A percentile compares a stretch with the other conserved stretches of the same genome.
These are phyloP conservation scores for Tinea semifulvella DNA, from an alignment of 2,888 invertebrate species.

Conservation along the genomic window DNA sequence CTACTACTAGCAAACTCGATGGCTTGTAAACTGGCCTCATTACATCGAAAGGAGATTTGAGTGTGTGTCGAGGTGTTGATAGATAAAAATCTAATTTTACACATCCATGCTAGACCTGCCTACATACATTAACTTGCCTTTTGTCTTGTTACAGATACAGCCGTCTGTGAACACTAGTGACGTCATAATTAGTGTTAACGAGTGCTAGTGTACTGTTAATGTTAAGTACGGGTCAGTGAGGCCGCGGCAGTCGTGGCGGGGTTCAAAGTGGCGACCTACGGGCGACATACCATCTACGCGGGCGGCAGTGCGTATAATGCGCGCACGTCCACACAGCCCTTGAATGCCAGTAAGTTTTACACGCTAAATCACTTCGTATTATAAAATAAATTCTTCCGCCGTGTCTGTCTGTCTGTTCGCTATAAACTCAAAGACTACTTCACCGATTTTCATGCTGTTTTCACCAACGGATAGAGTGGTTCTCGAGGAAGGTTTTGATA, in stretches of 20 bases:
- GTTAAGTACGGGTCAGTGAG: slow-evolving; percentile 18
- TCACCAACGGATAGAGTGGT: too few species aligned
- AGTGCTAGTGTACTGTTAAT: neutral
- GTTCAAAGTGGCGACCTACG: slow-evolving; percentile 54
- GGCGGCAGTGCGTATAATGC: slow-evolving; percentile 53
- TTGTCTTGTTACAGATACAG: slow-evolving; percentile 10
- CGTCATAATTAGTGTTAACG: slow-evolving; percentile 1
- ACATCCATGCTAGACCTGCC: neutral
- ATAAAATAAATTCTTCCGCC: too few species aligned
- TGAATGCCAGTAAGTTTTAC: slow-evolving; percentile 56
- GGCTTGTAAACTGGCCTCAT: too few species aligned
- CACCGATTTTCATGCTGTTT: too few species aligned
- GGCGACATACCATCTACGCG: slow-evolving; percentile 50
- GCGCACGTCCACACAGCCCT: slow-evolving; percentile 54
- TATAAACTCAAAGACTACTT: too few species aligned
- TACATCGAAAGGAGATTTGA: too few species aligned
- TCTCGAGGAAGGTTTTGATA: too few species aligned
- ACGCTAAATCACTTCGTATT: too few species aligned
- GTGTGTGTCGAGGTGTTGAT: too few species aligned
- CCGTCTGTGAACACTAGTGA: slow-evolving; percentile 13
- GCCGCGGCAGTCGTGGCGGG: slow-evolving; percentile 14
- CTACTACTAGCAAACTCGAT: too few species aligned
- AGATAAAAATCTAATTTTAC: too few species aligned
- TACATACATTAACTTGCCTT: slow-evolving; percentile 4
- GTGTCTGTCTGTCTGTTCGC: too few species aligned